These are phyloP conservation scores for Creontiades dilutus DNA, from an alignment of 2,888 invertebrate species.

Conservation along the genomic window DNA sequence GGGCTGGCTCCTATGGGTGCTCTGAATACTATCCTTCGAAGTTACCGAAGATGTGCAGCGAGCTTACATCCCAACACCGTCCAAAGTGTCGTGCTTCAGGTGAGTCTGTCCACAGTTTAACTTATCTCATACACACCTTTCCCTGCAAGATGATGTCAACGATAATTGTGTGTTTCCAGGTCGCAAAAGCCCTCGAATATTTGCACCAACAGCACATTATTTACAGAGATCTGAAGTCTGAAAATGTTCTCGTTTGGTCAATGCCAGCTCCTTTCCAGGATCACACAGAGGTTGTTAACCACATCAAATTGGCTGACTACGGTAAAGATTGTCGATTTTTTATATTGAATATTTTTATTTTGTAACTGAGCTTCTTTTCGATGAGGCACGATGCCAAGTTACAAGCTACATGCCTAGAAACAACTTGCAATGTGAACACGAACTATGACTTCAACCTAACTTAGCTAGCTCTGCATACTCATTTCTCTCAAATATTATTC, in stretches of 20 bases:
- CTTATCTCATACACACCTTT: too few species aligned
- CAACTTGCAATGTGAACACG: too few species aligned
- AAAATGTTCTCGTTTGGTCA: constrained; percentile 99
- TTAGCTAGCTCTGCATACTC: too few species aligned
- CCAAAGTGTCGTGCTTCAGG: constrained; percentile 91
- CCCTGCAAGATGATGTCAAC: too few species aligned
- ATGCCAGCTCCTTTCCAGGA: constrained; percentile 89
- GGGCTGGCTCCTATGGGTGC: constrained; percentile 96
- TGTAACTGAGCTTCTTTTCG: too few species aligned
- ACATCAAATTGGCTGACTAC: constrained; percentile 97
- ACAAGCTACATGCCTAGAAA: too few species aligned
- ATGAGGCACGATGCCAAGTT: too few species aligned
- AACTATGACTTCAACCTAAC: too few species aligned
- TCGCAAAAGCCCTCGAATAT: constrained; percentile 96
- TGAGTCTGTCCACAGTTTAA: constrained; percentile 76
- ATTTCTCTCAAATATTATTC: too few species aligned
- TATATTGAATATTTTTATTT: too few species aligned
- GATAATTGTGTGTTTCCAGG: constrained; percentile 78
- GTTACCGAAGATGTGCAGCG: constrained; percentile 91
- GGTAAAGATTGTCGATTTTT: too few species aligned
- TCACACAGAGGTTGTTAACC: constrained; percentile 85
- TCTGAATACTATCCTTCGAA: constrained; percentile 89
- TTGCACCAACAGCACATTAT: constrained; percentile 95
- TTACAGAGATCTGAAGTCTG: constrained; percentile 95
- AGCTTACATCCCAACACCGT: constrained; percentile 89